These are phyloP conservation scores for Scatophagus argus DNA, from an alignment of 2,113 vertebrate genomes.

Conservation along the genomic window DNA sequence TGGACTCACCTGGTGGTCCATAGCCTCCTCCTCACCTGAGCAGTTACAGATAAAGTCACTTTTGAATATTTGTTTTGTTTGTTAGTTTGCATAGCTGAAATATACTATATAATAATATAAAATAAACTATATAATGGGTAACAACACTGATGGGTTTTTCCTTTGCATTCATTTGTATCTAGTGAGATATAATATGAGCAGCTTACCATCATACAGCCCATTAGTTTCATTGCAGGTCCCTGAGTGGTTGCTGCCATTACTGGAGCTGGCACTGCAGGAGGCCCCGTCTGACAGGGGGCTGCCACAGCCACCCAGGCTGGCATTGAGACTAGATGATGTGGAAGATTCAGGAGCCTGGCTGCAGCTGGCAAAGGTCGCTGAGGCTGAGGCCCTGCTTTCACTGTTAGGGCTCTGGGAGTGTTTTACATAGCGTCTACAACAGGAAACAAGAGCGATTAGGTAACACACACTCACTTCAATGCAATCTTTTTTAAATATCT, in stretches of 20 bases:
- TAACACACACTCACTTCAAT: background rate
- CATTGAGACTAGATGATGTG: conserved; percentile 67
- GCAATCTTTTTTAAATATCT: background rate
- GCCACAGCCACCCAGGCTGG: conserved; percentile 67
- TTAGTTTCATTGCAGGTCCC: conserved; percentile 88
- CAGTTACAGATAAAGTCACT: conserved; percentile 14
- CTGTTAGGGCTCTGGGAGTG: conserved; percentile 80
- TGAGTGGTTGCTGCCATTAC: conserved; percentile 79
- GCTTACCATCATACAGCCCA: conserved; percentile 88
- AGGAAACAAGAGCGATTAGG: conserved; percentile 5
- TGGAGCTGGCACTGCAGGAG: conserved; percentile 80
- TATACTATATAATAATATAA: background rate
- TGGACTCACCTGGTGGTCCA: conserved; percentile 92
- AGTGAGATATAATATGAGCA: background rate
- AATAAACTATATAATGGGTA: background rate
- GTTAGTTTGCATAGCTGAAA: no score
- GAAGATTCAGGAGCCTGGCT: conserved; percentile 80
- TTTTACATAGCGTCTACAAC: conserved; percentile 91
- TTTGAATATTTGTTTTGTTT: no score
- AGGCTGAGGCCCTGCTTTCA: conserved; percentile 79
- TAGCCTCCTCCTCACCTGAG: conserved; percentile 91
- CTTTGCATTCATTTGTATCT: background rate
- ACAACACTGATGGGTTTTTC: background rate
- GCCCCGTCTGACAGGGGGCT: conserved; percentile 79
- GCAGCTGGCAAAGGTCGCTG: conserved; percentile 78